A percentile compares a stretch with the other conserved stretches of the same genome.
Conservation (phyloP, 2,888 invertebrate genomes). For the Desoria tigrina region DNA sequence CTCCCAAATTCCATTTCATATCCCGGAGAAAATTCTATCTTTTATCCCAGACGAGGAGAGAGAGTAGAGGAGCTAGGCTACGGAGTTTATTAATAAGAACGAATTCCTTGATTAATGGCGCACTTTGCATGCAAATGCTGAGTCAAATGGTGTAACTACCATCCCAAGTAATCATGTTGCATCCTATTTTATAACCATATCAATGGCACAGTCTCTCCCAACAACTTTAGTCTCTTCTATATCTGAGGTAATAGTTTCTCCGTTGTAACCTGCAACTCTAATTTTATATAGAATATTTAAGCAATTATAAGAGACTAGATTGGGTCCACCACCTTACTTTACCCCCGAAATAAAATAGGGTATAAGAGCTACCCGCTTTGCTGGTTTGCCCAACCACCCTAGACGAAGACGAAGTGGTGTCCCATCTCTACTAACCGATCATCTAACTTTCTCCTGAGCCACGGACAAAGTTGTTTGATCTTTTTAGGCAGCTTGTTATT, state of each 20-base stretch:
- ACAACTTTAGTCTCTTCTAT: conserved; percentile 2
- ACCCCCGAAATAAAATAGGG: too few relatives aligned
- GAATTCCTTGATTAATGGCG: conserved; percentile 53
- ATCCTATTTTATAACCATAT: background rate
- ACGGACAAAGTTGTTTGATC: too few relatives aligned
- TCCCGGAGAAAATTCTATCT: conserved; percentile 28
- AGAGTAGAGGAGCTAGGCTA: conserved; percentile 13
- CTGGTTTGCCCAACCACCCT: too few relatives aligned
- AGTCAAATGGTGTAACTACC: conserved; percentile 44
- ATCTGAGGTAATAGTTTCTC: background rate
- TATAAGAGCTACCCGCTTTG: too few relatives aligned
- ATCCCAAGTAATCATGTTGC: conserved; percentile 16
- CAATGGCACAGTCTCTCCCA: background rate
- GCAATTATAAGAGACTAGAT: too few relatives aligned
- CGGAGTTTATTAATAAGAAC: conserved; percentile 49
- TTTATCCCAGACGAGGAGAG: conserved; percentile 1
- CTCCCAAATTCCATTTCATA: conserved; percentile 41
- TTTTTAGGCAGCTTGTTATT: too few relatives aligned
- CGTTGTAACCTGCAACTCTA: background rate
- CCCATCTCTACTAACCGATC: too few relatives aligned
- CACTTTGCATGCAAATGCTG: conserved; percentile 54
- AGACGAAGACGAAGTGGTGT: too few relatives aligned
- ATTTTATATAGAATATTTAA: background rate
- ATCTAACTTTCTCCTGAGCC: too few relatives aligned
- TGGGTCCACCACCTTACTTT: too few relatives aligned